phyloP scores from a whole-genome alignment of 2,888 invertebrate genomes.

The Phyllotreta striolata region DNA sequence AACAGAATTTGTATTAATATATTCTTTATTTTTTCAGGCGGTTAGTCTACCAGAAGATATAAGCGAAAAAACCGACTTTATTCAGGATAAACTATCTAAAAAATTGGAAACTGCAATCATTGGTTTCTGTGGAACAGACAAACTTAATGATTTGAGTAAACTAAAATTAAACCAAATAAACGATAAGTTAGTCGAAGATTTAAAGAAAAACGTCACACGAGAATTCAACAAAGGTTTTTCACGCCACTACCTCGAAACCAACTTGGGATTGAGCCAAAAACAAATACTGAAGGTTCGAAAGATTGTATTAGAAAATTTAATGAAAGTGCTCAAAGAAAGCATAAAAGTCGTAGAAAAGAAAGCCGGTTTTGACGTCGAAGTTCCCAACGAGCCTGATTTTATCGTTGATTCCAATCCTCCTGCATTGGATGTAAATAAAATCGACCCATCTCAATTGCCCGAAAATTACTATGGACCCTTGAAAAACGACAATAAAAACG shows the following conservation, averaged over 20 bases:
- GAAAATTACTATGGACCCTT: not conserved
- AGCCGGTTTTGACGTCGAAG: not conserved
- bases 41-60: slow-evolving; percentile 15
- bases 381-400: slow-evolving; percentile 5
- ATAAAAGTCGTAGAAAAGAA: slow-evolving; percentile 12
- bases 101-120: slow-evolving; percentile 27
- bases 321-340: slow-evolving; percentile 12
- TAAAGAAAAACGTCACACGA: slow-evolving; percentile 20
- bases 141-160: not conserved
- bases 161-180: slow-evolving; percentile 13
- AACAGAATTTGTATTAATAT: not conserved
- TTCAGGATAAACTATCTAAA: slow-evolving; percentile 21
- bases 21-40: slow-evolving; percentile 13
- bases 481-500: not conserved
- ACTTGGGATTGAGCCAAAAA: slow-evolving; percentile 14
- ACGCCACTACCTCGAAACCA: slow-evolving; percentile 15
- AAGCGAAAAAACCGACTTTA: slow-evolving; percentile 16
- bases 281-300: slow-evolving; percentile 21
- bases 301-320: slow-evolving; percentile 13
- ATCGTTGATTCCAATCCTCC: not conserved
- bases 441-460: not conserved
- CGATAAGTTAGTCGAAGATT: slow-evolving; percentile 19
- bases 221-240: slow-evolving; percentile 15
- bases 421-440: not conserved
- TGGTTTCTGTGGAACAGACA: slow-evolving; percentile 25